Evolutionary conservation across 1,140 invertebrate genomes (phyloP).

Genomic region (Arion vulgaris): DNA sequence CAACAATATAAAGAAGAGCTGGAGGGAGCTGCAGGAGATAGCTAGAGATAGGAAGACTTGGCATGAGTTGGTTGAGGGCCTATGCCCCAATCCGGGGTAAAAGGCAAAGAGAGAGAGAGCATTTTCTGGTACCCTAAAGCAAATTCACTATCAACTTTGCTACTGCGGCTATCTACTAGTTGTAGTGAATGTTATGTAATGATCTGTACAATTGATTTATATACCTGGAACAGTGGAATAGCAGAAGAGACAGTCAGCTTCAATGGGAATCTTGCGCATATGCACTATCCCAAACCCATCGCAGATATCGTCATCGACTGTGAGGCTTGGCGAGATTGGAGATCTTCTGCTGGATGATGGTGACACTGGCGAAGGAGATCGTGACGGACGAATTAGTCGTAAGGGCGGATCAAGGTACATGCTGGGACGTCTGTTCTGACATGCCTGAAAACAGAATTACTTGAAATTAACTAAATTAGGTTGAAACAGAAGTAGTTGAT

Average conservation of each 20-base stretch:
- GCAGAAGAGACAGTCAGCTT: slow-evolving; percentile 69
- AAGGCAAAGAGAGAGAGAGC: too few relatives aligned
- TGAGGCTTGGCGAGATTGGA: slow-evolving; percentile 13
- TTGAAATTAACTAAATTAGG: neutral
- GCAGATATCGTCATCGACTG: neutral
- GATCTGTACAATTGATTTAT: neutral
- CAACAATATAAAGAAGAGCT: too few relatives aligned
- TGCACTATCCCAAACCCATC: neutral
- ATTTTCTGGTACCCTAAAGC: too few relatives aligned
- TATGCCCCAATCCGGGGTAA: too few relatives aligned
- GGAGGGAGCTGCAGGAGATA: too few relatives aligned
- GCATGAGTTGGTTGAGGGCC: too few relatives aligned
- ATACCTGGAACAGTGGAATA: slow-evolving; percentile 94
- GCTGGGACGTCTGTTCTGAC: slow-evolving; percentile 5
- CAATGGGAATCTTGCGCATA: slow-evolving; percentile 29
- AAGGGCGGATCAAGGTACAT: slow-evolving; percentile 11
- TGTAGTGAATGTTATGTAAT: too few relatives aligned
- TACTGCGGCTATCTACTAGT: too few relatives aligned
- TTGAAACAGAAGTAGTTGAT: too few relatives aligned
- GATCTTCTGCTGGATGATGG: slow-evolving; percentile 28
- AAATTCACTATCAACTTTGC: too few relatives aligned
- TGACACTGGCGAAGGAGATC: slow-evolving; percentile 1
- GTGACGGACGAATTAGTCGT: neutral
- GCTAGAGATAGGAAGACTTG: too few relatives aligned
- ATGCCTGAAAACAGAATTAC: slow-evolving; percentile 11